These are phyloP conservation scores for Limulus polyphemus DNA, from an alignment of 2,888 invertebrate genomes.

Conservation along the genomic window DNA sequence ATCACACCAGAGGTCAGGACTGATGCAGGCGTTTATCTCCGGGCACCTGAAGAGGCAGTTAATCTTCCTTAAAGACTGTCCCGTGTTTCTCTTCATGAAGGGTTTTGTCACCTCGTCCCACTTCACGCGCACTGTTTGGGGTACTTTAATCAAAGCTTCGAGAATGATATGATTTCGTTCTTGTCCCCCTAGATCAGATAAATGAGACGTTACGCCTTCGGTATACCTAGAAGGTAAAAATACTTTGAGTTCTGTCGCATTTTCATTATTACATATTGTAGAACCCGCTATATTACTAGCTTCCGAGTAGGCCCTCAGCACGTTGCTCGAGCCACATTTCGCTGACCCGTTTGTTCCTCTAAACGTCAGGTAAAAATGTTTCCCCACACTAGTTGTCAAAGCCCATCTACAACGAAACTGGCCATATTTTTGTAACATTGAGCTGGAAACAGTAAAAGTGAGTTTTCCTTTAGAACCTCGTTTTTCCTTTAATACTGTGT, in stretches of 20 bases:
- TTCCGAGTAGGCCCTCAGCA: conserved; percentile 56
- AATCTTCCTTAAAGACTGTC: conserved; percentile 24
- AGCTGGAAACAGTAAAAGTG: background rate
- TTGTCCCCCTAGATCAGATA: conserved; percentile 6
- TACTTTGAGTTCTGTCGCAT: conserved; percentile 10
- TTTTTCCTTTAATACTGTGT: conserved; percentile 9
- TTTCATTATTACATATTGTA: conserved; percentile 20
- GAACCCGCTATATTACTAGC: conserved; percentile 41
- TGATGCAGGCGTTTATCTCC: conserved; percentile 66
- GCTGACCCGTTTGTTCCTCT: conserved; percentile 23
- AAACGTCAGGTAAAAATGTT: conserved; percentile 28
- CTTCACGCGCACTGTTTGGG: too few species aligned
- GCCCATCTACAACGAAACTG: conserved; percentile 28
- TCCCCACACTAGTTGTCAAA: conserved; percentile 25
- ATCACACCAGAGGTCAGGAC: conserved; percentile 64
- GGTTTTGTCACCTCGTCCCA: too few species aligned
- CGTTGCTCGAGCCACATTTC: conserved; percentile 20
- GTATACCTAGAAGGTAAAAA: conserved; percentile 21
- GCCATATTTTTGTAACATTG: background rate
- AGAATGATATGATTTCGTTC: too few species aligned
- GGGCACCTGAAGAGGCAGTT: conserved; percentile 65
- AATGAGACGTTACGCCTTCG: conserved; percentile 45
- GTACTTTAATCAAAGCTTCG: too few species aligned
- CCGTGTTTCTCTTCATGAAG: conserved; percentile 2
- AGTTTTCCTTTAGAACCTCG: conserved; percentile 10